Evolutionary conservation across 2,113 vertebrate species (phyloP), one percentile per base, ranked within the genome.

Genomic region (Sinocyclocheilus anshuiensis): DNA sequence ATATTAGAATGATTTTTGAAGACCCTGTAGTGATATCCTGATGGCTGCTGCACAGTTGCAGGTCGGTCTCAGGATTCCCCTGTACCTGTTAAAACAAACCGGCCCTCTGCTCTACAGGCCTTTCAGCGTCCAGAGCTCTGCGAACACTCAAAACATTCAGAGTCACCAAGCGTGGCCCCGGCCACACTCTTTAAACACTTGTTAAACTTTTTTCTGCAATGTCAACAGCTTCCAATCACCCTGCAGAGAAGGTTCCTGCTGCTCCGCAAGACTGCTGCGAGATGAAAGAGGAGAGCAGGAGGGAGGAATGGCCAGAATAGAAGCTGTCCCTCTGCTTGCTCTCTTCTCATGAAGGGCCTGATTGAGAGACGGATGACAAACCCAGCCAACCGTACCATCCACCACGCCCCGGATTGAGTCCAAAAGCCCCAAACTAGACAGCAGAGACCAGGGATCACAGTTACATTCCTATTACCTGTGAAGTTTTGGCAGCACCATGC

Each of bases 101-200:
- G 80, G 72, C 48, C 80, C 42, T 59, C 67, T 78, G 22, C 59
- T 87, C 69, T 83, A 67, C 63, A 83, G 77, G 82, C 57, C 57
- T 50, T 80, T 76, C 86, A 86, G 78, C 74, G n/a, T 86, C 87
- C 86, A 88, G 89, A 87, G 87, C 80, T 87, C 91, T 93, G 93
- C 93, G 94, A 94, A 93, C 92, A 92, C 92, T 94, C 92, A 87
- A 93, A 92, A 94, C 92, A 94, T 93, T 94, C 91, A 93, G 87
- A 93, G 92, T 92, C 94, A 93, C 88, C 88, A 90, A 93, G 88
- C 91, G 76, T 94, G 91, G 93, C 93, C 92, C 88, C 77, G 89
- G 90, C 89, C 92, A 55, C 89, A 89, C 91, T 92, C 92, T 93
- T 94, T 94, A 95, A 94, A 94, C 93, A 94, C 91, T 93, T 94